phyloP scores from a whole-genome alignment of 2,113 vertebrate genomes.

The Clarias gariepinus region DNA sequence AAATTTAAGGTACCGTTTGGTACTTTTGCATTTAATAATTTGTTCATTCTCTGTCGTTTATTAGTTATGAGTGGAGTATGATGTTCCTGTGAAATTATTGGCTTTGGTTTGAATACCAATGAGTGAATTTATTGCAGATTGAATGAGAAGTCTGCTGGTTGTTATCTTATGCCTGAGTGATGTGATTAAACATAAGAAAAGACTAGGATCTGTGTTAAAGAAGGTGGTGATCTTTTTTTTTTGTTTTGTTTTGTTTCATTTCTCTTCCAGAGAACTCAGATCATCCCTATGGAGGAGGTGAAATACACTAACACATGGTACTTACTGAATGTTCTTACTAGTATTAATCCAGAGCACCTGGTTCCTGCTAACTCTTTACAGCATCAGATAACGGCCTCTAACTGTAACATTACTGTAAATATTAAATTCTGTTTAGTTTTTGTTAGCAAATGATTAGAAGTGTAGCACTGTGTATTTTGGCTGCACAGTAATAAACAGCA shows the following conservation, averaged over 20 bases:
- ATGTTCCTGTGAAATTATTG: not conserved
- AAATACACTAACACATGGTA: not conserved
- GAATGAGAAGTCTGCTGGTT: not conserved
- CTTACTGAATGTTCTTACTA: not conserved
- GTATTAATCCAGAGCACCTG: not conserved
- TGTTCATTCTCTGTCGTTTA: not conserved
- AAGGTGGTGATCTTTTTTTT: not conserved
- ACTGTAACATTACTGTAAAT: not conserved
- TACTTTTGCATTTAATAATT: not conserved
- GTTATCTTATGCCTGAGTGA: not conserved
- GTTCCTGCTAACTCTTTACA: not conserved
- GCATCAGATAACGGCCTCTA: conserved; percentile 2
- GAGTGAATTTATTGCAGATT: not conserved
- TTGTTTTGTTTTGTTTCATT: not conserved
- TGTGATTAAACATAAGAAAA: not conserved
- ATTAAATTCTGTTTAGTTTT: not conserved
- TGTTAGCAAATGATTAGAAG: not conserved
- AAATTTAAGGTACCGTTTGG: not conserved
- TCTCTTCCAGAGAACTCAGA: not conserved
- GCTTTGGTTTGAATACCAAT: not conserved
- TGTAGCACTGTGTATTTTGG: conserved; percentile 63
- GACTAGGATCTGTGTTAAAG: too few species aligned
- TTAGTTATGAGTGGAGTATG: not conserved
- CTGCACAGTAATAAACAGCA: conserved; percentile 69
- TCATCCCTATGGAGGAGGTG: not conserved